Conservation (phyloP, 2,888 invertebrate genomes). For the Phengaris arion region DNA sequence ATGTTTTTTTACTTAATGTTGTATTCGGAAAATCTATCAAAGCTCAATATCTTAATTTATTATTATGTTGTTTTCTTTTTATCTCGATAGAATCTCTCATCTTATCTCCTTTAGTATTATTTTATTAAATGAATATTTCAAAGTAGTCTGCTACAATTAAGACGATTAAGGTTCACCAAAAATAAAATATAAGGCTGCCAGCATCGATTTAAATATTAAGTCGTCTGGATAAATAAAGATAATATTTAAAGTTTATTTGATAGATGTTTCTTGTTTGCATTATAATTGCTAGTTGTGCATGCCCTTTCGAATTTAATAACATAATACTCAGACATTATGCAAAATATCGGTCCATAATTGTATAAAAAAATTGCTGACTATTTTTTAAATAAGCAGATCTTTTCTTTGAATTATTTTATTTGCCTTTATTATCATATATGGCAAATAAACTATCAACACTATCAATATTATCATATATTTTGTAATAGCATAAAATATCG, state of each 20-base stretch:
- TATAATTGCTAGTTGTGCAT: background rate
- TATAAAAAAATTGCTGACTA: too few relatives aligned
- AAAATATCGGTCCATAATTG: background rate
- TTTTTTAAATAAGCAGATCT: too few relatives aligned
- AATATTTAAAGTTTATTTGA: background rate
- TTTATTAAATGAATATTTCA: background rate
- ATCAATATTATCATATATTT: too few relatives aligned
- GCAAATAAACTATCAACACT: too few relatives aligned
- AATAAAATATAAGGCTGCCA: background rate
- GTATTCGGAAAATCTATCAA: too few relatives aligned
- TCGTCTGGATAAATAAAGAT: constrained; percentile 15
- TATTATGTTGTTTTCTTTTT: background rate
- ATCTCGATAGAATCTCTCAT: too few relatives aligned
- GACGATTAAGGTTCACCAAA: background rate
- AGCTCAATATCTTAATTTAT: background rate
- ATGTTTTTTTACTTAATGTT: too few relatives aligned
- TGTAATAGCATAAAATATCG: too few relatives aligned
- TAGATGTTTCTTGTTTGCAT: constrained; percentile 8
- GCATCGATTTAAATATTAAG: background rate
- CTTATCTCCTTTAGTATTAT: background rate
- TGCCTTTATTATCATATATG: too few relatives aligned
- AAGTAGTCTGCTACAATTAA: background rate
- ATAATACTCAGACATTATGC: constrained; percentile 12
- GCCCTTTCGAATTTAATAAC: constrained; percentile 20
- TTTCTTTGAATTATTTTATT: too few relatives aligned